These are phyloP conservation scores for Prietella phreatophila DNA, from an alignment of 2,113 vertebrate genomes.

Conservation along the genomic window DNA sequence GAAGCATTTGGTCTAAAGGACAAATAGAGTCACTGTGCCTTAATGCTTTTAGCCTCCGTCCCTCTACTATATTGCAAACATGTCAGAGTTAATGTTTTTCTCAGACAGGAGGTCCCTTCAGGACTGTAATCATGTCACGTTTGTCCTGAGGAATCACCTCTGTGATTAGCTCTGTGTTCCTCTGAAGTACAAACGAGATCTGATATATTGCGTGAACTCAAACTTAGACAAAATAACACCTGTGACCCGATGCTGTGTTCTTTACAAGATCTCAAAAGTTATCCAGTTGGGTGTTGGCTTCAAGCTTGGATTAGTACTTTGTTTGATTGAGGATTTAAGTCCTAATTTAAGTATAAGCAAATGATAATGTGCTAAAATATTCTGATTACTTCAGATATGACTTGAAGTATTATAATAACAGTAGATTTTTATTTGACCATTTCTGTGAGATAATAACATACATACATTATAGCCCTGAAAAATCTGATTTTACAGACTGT, in stretches of 20 bases:
- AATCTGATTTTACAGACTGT: neutral
- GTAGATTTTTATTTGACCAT: neutral
- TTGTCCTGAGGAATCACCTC: slow-evolving; percentile 15
- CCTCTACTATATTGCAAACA: neutral
- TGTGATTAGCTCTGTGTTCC: slow-evolving; percentile 29
- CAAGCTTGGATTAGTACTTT: neutral
- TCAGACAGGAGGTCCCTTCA: slow-evolving; percentile 7
- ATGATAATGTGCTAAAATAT: neutral
- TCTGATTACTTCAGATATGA: neutral
- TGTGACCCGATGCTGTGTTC: neutral
- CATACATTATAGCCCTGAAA: neutral
- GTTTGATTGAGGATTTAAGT: neutral
- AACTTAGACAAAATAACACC: slow-evolving; percentile 26
- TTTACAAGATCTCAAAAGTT: neutral
- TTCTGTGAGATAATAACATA: neutral
- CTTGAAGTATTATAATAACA: no score
- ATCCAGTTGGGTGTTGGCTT: neutral
- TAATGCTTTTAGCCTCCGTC: neutral
- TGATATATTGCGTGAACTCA: neutral
- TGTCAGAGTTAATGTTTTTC: neutral
- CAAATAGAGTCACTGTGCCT: neutral
- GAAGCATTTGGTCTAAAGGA: neutral
- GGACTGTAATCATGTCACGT: neutral
- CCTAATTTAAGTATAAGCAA: neutral
- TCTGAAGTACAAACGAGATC: slow-evolving; percentile 18